These are phyloP conservation scores for Triops cancriformis DNA, from an alignment of 1,140 invertebrate species.

Conservation along the genomic window DNA sequence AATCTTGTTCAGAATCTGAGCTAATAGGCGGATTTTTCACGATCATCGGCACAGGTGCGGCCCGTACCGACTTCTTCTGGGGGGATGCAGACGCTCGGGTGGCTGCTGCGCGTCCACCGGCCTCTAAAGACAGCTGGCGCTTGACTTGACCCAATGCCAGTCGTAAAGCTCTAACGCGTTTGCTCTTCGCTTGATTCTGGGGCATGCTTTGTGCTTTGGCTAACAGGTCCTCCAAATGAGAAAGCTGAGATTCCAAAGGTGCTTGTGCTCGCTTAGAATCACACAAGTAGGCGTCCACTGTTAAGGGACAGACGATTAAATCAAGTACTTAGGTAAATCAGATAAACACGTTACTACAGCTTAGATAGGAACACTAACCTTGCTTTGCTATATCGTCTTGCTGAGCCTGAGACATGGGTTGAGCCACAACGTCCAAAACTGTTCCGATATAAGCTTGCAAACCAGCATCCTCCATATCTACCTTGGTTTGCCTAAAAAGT, in stretches of 20 bases:
- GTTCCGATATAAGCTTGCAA: neutral
- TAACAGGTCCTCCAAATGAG: constrained; percentile 23
- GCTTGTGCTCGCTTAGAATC: constrained; percentile 22
- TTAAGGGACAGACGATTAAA: no score
- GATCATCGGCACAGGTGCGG: neutral
- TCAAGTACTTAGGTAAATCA: no score
- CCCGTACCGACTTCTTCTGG: neutral
- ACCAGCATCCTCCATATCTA: constrained; percentile 23
- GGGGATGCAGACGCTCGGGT: constrained; percentile 17
- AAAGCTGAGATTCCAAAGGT: constrained; percentile 24
- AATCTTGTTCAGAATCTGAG: neutral
- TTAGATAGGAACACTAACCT: neutral
- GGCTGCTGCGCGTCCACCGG: constrained; percentile 23
- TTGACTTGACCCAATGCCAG: constrained; percentile 21
- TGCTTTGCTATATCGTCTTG: neutral
- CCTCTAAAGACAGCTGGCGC: constrained; percentile 23
- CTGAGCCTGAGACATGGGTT: neutral
- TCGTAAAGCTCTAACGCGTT: constrained; percentile 18
- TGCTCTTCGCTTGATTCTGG: constrained; percentile 12
- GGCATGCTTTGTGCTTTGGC: constrained; percentile 22
- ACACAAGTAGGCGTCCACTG: constrained; percentile 22
- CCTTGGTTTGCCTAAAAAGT: constrained; percentile 26
- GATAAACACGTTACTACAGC: no score
- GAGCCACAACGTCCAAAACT: neutral
- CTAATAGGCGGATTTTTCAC: neutral